These are phyloP conservation scores for Rhinatrema bivittatum DNA, from an alignment of 2,797 vertebrate genomes.

Conservation along the genomic window DNA sequence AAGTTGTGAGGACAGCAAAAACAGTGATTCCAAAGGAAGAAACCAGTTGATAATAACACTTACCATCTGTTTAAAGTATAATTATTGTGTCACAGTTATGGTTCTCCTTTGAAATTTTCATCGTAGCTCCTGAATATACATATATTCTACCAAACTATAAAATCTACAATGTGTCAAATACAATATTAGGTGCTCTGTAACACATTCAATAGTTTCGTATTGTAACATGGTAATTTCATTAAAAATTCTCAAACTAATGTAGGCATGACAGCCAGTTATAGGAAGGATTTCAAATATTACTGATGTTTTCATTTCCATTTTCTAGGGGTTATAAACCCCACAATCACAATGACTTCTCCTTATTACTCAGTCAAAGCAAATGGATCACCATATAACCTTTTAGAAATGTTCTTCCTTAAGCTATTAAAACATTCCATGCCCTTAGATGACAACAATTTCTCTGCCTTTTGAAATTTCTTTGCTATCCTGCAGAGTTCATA, in stretches of 20 bases:
- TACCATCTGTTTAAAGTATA: constrained; percentile 7
- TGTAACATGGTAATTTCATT: constrained; percentile 14
- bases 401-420: constrained; percentile 71
- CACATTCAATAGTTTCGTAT: constrained; percentile 34
- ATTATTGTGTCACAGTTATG: background rate
- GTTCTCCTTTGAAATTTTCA: background rate
- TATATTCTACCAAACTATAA: constrained; percentile 8
- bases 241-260: constrained; percentile 26
- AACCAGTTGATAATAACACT: constrained; percentile 8
- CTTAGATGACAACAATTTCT: constrained; percentile 91
- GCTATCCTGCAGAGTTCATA: constrained; percentile 91
- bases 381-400: constrained; percentile 74
- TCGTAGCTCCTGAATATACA: constrained; percentile 4
- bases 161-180: constrained; percentile 10
- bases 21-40: constrained; percentile 13
- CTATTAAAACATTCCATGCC: constrained; percentile 81
- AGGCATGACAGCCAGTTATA: constrained; percentile 37
- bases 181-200: constrained; percentile 10
- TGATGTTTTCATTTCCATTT: constrained; percentile 47
- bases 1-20: constrained; percentile 6
- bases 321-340: constrained; percentile 67
- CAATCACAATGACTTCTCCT: constrained; percentile 60
- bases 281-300: constrained; percentile 36
- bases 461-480: constrained; percentile 82
- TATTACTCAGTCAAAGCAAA: constrained; percentile 75